Percentiles rank a stretch among this genome's conserved stretches.
Evolutionary conservation across 2,797 vertebrate species (phyloP).

Genomic region (Betta splendens): DNA sequence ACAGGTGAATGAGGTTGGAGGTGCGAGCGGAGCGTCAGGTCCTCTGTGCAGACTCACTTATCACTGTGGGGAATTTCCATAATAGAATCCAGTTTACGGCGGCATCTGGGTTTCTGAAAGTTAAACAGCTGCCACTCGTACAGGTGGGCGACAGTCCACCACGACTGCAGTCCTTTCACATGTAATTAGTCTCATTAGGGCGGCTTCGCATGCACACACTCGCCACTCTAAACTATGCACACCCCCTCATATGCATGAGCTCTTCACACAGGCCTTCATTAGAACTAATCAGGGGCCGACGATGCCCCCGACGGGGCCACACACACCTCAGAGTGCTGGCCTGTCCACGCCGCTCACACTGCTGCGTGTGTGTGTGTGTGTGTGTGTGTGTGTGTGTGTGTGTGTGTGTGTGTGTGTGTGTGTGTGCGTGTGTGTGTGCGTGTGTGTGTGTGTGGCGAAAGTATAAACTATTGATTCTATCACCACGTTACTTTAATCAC

Average conservation of each 20-base stretch:
- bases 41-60: conserved; percentile 12
- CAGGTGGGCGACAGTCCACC: conserved; percentile 37
- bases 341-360: conserved; percentile 10
- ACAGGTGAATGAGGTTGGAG: conserved; percentile 47
- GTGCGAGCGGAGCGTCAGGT: conserved; percentile 25
- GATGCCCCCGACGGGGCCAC: conserved; percentile 40
- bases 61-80: conserved; percentile 7
- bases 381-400: background rate
- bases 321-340: conserved; percentile 14
- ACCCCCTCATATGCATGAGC: conserved; percentile 18
- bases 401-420: background rate
- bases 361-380: conserved; percentile 5
- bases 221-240: conserved; percentile 30
- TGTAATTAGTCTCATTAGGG: conserved; percentile 51
- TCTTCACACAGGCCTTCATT: conserved; percentile 61
- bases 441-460: background rate
- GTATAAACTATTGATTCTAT: background rate
- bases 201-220: conserved; percentile 14
- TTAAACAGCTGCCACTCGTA: conserved; percentile 34
- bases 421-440: background rate
- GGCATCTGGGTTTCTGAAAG: conserved; percentile 4
- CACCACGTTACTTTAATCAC: background rate
- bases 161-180: conserved; percentile 30
- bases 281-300: conserved; percentile 60
- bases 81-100: background rate